Evolutionary conservation across 1,140 invertebrate genomes (phyloP).

Genomic region (Octopus bimaculoides): DNA sequence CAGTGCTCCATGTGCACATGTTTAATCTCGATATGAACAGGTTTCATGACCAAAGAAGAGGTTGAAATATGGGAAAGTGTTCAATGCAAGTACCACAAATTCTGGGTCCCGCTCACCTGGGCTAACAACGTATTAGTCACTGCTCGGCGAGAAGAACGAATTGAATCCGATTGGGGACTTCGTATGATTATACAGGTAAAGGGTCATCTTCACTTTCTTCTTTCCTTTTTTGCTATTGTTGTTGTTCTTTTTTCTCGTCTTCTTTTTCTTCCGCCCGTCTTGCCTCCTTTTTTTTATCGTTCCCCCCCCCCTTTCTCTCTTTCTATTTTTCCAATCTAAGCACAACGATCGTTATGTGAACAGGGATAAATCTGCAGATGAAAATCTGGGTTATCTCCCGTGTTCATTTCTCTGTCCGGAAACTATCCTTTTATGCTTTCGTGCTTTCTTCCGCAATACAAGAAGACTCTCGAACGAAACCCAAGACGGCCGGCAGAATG

Average conservation of each 20-base stretch:
- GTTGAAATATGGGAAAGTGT: constrained; percentile 68
- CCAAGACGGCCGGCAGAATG: too few species aligned
- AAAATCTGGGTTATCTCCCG: too few species aligned
- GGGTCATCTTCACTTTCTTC: not conserved
- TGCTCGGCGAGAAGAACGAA: constrained; percentile 82
- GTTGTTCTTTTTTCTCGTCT: not conserved
- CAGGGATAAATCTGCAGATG: too few species aligned
- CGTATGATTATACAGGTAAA: constrained; percentile 45
- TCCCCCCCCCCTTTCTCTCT: not conserved
- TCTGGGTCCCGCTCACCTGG: constrained; percentile 94
- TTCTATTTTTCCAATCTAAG: not conserved
- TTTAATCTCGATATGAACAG: constrained; percentile 45
- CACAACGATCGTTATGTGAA: too few species aligned
- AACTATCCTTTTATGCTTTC: too few species aligned
- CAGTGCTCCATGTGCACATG: too few species aligned
- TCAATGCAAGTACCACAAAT: constrained; percentile 81
- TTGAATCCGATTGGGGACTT: constrained; percentile 88
- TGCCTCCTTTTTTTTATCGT: not conserved
- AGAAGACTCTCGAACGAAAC: too few species aligned
- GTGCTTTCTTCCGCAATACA: too few species aligned
- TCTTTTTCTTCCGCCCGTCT: not conserved
- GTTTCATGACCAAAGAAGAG: constrained; percentile 86
- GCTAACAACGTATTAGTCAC: constrained; percentile 82
- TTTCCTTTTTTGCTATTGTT: not conserved
- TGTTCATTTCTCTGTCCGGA: too few species aligned